Conservation (phyloP, 2,797 vertebrate species). For the Chloroceryle inda region DNA sequence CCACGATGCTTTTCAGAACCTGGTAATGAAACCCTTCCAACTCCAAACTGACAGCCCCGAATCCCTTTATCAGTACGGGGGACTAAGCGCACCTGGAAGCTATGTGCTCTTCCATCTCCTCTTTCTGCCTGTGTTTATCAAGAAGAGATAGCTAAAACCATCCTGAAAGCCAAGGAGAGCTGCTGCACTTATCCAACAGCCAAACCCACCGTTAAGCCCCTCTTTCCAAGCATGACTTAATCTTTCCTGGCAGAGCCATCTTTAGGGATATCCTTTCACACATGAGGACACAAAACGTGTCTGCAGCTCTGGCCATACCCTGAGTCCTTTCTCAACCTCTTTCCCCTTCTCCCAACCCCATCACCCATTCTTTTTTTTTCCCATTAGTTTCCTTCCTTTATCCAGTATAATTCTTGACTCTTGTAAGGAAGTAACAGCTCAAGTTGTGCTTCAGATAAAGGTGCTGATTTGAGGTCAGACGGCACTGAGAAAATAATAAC, state of each 20-base stretch:
- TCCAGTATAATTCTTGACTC: background rate
- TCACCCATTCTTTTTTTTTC: background rate
- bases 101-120: background rate
- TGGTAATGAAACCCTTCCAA: background rate
- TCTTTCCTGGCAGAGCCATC: conserved; percentile 37
- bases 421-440: background rate
- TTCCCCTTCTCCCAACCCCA: accelerated
- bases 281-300: background rate
- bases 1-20: background rate
- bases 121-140: background rate
- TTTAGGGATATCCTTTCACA: conserved; percentile 29
- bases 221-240: conserved; percentile 1
- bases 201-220: background rate
- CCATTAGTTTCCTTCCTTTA: background rate
- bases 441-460: background rate
- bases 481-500: background rate
- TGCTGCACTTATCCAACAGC: background rate
- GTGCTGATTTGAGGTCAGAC: background rate
- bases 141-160: background rate
- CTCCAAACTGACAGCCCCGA: background rate
- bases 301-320: background rate
- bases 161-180: background rate
- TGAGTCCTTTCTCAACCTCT: background rate
- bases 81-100: background rate
- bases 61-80: background rate